These are phyloP conservation scores for Drosophila tropicalis DNA, from an alignment of 1,140 invertebrate genomes.

Conservation along the genomic window DNA sequence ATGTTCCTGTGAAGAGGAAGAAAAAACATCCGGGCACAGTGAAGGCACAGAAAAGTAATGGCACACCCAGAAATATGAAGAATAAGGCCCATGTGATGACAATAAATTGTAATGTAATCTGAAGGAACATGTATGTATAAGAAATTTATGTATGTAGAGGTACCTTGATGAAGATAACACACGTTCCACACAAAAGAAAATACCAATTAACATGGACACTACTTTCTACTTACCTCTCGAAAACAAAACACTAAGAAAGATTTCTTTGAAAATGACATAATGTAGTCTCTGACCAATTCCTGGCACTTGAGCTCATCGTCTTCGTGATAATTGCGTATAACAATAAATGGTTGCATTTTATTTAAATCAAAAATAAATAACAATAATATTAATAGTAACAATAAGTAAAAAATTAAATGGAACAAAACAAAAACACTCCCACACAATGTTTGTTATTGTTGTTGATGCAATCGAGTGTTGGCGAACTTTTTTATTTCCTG, in stretches of 20 bases:
- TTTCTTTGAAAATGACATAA: constrained; percentile 79
- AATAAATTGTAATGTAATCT: constrained; percentile 82
- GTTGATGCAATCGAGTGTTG: not conserved
- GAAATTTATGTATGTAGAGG: constrained; percentile 10
- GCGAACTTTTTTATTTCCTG: not conserved
- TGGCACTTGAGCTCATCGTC: constrained; percentile 80
- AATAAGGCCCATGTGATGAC: constrained; percentile 82
- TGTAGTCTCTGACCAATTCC: constrained; percentile 77
- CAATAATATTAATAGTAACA: constrained; percentile 27
- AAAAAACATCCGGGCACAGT: constrained; percentile 76
- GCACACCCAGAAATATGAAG: constrained; percentile 81
- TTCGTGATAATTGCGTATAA: constrained; percentile 72
- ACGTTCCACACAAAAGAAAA: constrained; percentile 21
- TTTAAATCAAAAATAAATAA: constrained; percentile 15
- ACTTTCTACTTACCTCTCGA: constrained; percentile 62
- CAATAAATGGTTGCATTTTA: constrained; percentile 76
- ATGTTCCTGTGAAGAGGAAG: constrained; percentile 71
- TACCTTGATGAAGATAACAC: constrained; percentile 43
- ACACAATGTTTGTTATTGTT: constrained; percentile 2
- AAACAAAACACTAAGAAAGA: constrained; percentile 76
- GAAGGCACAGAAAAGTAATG: constrained; percentile 73
- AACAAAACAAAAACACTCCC: constrained; percentile 50
- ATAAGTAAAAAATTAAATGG: constrained; percentile 28
- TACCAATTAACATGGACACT: constrained; percentile 1
- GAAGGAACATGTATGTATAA: constrained; percentile 23